A percentile compares a stretch with the other conserved stretches of the same genome.
phyloP scores from a whole-genome alignment of 2,797 vertebrate genomes.

The Masticophis lateralis region DNA sequence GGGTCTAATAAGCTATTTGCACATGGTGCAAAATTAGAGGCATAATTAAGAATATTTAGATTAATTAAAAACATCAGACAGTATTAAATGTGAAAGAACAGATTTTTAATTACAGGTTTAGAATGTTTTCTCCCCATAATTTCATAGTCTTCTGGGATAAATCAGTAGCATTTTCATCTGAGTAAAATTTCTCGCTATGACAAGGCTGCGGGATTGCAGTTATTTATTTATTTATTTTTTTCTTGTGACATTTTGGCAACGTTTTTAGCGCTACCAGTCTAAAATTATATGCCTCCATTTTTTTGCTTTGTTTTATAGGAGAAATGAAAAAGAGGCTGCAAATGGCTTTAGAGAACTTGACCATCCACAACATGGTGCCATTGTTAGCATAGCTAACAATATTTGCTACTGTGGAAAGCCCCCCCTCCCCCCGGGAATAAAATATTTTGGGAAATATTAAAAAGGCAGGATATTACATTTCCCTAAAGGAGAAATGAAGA shows the following conservation, averaged over 20 bases:
- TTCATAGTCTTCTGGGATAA: slow-evolving; percentile 50
- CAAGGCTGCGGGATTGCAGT: background rate
- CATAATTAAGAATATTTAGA: slow-evolving; percentile 66
- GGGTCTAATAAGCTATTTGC: slow-evolving; percentile 70
- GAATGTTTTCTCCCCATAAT: slow-evolving; percentile 48
- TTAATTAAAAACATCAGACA: slow-evolving; percentile 71
- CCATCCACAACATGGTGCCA: background rate
- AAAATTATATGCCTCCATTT: background rate
- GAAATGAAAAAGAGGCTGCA: background rate
- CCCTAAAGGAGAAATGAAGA: no score
- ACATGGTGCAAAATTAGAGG: slow-evolving; percentile 67
- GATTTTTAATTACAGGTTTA: slow-evolving; percentile 68
- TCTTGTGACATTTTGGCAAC: slow-evolving; percentile 9
- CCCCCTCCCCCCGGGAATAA: no score
- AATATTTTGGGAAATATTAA: no score
- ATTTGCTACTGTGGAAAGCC: background rate
- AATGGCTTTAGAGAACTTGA: background rate
- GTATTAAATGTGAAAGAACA: slow-evolving; percentile 66
- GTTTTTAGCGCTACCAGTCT: slow-evolving; percentile 18
- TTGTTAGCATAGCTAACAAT: background rate
- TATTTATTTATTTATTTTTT: background rate
- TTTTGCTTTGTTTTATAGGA: background rate
- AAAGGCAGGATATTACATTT: no score
- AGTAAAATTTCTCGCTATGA: slow-evolving; percentile 42
- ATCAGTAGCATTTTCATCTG: slow-evolving; percentile 40